These are phyloP conservation scores for Antennarius striatus DNA, from an alignment of 2,113 vertebrate genomes.

Conservation along the genomic window DNA sequence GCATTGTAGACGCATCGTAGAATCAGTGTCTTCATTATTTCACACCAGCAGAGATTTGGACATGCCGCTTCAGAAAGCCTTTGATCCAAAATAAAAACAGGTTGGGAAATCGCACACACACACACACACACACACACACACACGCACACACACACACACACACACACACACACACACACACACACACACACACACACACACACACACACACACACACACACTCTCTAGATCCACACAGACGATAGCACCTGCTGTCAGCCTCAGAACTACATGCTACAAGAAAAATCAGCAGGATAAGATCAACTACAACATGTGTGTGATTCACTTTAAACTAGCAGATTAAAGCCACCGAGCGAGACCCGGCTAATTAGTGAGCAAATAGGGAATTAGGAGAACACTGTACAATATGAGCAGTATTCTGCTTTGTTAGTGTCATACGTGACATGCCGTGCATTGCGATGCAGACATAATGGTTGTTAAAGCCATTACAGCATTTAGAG, in stretches of 20 bases:
- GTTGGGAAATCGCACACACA: constrained; percentile 26
- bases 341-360: constrained; percentile 11
- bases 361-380: constrained; percentile 39
- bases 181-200: background rate
- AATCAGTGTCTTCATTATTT: constrained; percentile 43
- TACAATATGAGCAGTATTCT: too few species aligned
- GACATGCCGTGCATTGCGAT: too few species aligned
- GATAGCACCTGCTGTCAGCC: constrained; percentile 41
- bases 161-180: background rate
- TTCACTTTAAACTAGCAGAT: constrained; percentile 29
- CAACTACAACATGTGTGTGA: constrained; percentile 14
- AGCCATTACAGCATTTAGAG: too few species aligned
- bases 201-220: background rate
- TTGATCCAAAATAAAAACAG: constrained; percentile 51
- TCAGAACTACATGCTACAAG: constrained; percentile 16
- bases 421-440: too few species aligned
- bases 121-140: background rate
- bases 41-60: constrained; percentile 17
- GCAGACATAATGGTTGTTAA: too few species aligned
- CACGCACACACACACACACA: background rate
- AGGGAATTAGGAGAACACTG: constrained; percentile 26
- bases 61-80: constrained; percentile 54
- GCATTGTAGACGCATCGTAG: constrained; percentile 17
- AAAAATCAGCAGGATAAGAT: constrained; percentile 25
- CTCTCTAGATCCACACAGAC: constrained; percentile 35